Base-by-base conservation (phyloP, 2,113 vertebrate genomes). In the Cochlearius cochlearius region DNA sequence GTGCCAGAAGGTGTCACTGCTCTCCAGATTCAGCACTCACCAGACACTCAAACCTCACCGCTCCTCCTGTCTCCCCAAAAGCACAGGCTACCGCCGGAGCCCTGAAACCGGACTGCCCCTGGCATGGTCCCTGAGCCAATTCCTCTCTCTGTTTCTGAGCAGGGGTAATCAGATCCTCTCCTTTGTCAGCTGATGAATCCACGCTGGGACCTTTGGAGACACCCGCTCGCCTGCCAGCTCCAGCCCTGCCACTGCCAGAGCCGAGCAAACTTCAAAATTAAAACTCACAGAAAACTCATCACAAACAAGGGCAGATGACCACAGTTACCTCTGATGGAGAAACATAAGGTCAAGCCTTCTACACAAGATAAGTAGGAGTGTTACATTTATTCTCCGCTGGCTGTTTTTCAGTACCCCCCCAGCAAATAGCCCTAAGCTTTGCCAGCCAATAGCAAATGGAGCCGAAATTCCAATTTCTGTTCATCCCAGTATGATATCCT, bases 401-500 rank as follows among this genome's bases (percentile, higher is more conserved):
- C 38, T 92, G 32, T 92, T 96, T 92, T 87, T 84, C 68, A 85
- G 39, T 15, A 15, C 41, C 8, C 8, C 8, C 58, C 20, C 18
- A 38, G 56, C 5, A 94, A 96, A 94, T 27, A 83, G 38, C 66
- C 43, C 29, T 45, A 47, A 87, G 53, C 43, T 66, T 92, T 94
- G 66, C 62, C 67, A 96, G 59, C 78, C 62, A 95, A 88, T 95
- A 89, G 87, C 75, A 75, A 88, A 87, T 34, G 62, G 29, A 96
- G 68, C 34, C 21, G 22, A 95, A 96, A 85, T 95, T 97, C 86
- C 93, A 84, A 91, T 97, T 96, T 75, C 80, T 91, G 19, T 75
- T 97, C 91, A 96, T 97, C 87, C 96, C 92, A 87, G 64, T 71
- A 91, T 69, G 83, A 71, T 32, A 93, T 91, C 92, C 95, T 41